Base-by-base conservation (phyloP, 2,888 invertebrate genomes). In the Endotricha flammealis region DNA sequence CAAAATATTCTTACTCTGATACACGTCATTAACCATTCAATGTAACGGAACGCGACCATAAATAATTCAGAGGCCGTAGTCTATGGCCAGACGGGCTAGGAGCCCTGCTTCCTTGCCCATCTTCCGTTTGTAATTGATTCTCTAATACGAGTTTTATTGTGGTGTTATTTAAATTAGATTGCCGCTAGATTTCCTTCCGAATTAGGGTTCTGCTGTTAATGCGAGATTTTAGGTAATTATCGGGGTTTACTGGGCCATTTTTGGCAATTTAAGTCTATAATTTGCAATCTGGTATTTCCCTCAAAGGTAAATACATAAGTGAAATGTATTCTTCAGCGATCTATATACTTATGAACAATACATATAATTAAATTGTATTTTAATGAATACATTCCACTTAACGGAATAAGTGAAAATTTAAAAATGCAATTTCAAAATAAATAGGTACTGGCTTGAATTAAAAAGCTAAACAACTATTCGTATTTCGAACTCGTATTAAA, bases 11-110 rank as follows among this genome's bases (percentile, higher is more conserved):
- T 57, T 52, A 48, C 43, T 45, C 44, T 42, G 42, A 42, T 53
- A 59, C 61, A 63, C 55, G 48, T 67, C 69, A 65, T 71, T 71
- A 69, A 62, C 48, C 54, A 70, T 64, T 63, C 70, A 64, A 63
- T 64, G 68, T 67, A 66, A 70, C 70, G 71, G 68, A 69, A 71
- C 64, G 62, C 20, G 43, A 46, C 46, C 51, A 68, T 66, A 64
- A 59, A 65, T 67, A 64, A 65, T 67, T 57, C 65, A 65, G 47
- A 53, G 50, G 42, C 49, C 53, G 59, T 54, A 53, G 44, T 44
- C 50, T 43, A 49, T 55, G 63, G 61, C 53, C 58, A 59, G 51
- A 43, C 47, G 42, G 51, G 50, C 48, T 50, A 29, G 11, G 16
- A 43, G 33, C 33, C 30, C 13, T 30, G 34, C 22, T 32, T 29